Conservation (phyloP, 2,113 vertebrate species). For the Scalopus aquaticus region DNA sequence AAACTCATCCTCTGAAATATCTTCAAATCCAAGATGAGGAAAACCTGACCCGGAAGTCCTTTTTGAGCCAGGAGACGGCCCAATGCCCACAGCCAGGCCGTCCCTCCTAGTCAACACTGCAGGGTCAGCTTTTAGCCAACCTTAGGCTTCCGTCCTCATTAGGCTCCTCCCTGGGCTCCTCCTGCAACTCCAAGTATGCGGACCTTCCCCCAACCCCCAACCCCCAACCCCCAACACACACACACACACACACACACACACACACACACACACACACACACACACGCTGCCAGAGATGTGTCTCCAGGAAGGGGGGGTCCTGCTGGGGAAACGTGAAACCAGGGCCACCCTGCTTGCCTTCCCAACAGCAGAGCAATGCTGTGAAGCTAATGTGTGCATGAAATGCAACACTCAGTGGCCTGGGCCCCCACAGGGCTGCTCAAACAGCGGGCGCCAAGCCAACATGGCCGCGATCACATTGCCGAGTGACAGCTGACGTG, state of each 20-base stretch:
- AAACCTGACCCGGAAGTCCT: slow-evolving; percentile 7
- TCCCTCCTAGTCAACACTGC: neutral
- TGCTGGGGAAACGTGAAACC: slow-evolving; percentile 70
- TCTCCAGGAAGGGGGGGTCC: slow-evolving; percentile 55
- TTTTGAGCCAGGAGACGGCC: slow-evolving; percentile 39
- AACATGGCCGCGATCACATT: slow-evolving; percentile 63
- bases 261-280: no score
- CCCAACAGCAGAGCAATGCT: slow-evolving; percentile 71
- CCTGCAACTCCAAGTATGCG: no score
- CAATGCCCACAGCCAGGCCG: neutral
- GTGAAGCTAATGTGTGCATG: slow-evolving; percentile 64
- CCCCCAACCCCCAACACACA: no score
- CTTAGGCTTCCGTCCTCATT: slow-evolving; percentile 54
- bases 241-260: no score
- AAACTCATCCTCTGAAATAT: slow-evolving; percentile 46
- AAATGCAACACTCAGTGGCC: slow-evolving; percentile 61
- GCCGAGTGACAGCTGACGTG: slow-evolving; percentile 74
- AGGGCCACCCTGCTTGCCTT: slow-evolving; percentile 68
- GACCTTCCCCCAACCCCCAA: no score
- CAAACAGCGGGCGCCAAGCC: slow-evolving; percentile 61
- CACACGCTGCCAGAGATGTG: neutral
- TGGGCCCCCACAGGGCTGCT: slow-evolving; percentile 45
- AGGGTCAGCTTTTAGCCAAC: slow-evolving; percentile 64
- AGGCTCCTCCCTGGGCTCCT: neutral
- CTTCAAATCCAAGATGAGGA: slow-evolving; percentile 16